These are phyloP conservation scores for Tretioscincus oriximinensis DNA, from an alignment of 2,113 vertebrate genomes.

Conservation along the genomic window DNA sequence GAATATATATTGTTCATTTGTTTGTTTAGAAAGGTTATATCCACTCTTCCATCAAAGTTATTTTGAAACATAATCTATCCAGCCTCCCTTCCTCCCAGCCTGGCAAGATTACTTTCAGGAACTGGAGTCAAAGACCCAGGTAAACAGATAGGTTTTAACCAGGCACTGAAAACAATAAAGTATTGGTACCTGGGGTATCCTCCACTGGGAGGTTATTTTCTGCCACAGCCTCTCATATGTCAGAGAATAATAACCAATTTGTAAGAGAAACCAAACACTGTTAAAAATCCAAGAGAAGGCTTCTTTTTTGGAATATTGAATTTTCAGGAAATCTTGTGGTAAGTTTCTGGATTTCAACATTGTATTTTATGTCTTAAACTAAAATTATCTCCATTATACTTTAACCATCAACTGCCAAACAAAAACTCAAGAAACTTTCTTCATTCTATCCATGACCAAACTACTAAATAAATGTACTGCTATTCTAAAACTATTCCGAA, in stretches of 20 bases:
- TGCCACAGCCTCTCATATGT: no score
- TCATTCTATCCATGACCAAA: neutral
- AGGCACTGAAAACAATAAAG: no score
- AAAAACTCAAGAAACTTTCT: constrained; percentile 10
- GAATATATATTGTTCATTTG: no score
- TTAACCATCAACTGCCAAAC: neutral
- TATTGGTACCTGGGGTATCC: no score
- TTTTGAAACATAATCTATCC: no score
- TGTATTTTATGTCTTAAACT: neutral
- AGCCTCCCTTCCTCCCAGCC: no score
- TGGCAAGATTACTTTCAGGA: no score
- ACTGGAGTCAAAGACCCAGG: no score
- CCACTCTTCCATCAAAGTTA: no score
- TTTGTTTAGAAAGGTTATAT: no score
- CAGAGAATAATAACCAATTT: neutral
- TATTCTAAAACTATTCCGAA: neutral
- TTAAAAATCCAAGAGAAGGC: neutral
- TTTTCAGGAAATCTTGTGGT: neutral
- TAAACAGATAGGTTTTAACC: no score
- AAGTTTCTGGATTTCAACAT: constrained; percentile 5
- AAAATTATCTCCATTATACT: constrained; percentile 23
- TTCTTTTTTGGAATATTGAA: neutral
- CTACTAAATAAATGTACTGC: constrained; percentile 20
- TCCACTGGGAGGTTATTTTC: no score
- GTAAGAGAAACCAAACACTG: neutral